phyloP scores from a whole-genome alignment of 2,797 vertebrate genomes.

The Cossypha polioptera region DNA sequence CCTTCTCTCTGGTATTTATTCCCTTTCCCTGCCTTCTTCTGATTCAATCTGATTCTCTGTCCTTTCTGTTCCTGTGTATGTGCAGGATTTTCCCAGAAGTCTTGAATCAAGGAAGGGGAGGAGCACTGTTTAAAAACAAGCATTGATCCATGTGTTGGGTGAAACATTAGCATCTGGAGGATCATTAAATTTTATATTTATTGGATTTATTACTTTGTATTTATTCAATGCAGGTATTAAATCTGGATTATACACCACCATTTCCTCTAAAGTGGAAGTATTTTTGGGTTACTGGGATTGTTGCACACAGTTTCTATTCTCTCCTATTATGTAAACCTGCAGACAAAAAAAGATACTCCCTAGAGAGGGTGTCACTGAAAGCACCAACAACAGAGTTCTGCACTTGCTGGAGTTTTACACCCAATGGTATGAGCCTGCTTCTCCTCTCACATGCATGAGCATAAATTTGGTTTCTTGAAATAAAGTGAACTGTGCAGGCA shows the following conservation, averaged over 20 bases:
- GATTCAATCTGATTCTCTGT: background rate
- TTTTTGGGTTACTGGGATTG: background rate
- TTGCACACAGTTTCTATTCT: background rate
- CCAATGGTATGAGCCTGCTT: background rate
- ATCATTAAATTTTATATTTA: background rate
- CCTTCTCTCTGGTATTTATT: background rate
- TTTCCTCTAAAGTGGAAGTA: background rate
- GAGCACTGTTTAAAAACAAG: background rate
- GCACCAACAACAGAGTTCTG: background rate
- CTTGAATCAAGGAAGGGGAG: constrained; percentile 2
- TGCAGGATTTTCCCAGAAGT: background rate
- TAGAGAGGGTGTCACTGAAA: background rate
- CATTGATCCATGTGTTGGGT: background rate
- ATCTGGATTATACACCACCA: background rate
- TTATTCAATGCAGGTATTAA: background rate
- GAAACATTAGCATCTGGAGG: background rate
- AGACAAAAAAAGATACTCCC: background rate
- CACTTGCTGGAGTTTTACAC: background rate
- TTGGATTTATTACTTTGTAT: background rate
- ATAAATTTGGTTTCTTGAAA: background rate
- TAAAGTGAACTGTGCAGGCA: background rate
- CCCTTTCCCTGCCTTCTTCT: constrained; percentile 6
- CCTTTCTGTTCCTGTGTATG: background rate
- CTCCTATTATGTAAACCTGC: background rate
- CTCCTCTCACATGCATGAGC: background rate